Conservation (phyloP, 92 coral and sea anemone species). For the Porites evermanni region DNA sequence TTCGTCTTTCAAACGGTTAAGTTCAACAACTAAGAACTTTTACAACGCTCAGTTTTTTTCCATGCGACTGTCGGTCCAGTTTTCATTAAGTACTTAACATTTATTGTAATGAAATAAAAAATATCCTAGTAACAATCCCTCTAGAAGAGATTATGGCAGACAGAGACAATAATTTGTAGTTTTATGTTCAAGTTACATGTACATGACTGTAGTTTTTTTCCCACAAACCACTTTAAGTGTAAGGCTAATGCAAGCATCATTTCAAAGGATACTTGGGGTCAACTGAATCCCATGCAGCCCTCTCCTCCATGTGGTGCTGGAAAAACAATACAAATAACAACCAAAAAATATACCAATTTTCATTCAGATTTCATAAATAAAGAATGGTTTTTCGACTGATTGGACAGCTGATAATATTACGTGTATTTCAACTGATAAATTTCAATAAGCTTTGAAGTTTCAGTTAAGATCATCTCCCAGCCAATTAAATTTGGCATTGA, state of each 20-base stretch:
- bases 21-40: neutral
- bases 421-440: no score
- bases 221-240: no score
- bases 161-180: neutral
- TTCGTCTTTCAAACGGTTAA: constrained; percentile 22
- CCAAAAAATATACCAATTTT: no score
- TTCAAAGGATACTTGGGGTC: constrained; percentile 67
- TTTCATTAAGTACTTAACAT: no score
- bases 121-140: no score
- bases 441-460: no score
- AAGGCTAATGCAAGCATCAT: neutral
- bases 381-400: no score
- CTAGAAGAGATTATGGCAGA: neutral
- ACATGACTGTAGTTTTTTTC: neutral
- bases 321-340: neutral
- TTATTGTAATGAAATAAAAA: no score
- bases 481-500: no score
- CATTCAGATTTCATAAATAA: no score
- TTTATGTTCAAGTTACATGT: neutral
- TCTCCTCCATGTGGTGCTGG: constrained; percentile 54
- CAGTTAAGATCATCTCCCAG: no score
- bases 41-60: neutral
- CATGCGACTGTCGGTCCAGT: neutral
- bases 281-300: constrained; percentile 67
- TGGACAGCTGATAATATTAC: no score